Evolutionary conservation across 2,797 vertebrate genomes (phyloP).

Genomic region (Phrynocephalus guinanensis): DNA sequence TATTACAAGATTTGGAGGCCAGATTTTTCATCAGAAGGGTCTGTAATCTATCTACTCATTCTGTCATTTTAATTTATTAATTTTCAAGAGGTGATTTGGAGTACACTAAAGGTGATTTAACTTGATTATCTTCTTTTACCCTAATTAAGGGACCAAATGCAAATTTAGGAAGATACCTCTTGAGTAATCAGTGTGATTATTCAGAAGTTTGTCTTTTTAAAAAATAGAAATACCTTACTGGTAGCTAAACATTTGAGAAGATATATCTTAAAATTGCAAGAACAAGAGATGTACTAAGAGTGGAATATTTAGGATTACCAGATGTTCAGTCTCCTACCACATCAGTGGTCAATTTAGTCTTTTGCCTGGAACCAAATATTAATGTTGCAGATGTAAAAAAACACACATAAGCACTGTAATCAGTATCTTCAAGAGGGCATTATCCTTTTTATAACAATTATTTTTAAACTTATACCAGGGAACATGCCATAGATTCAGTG

Average conservation of each 20-base stretch:
- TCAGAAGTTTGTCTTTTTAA: constrained; percentile 1
- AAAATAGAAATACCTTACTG: neutral
- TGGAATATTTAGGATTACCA: neutral
- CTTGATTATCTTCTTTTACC: constrained; percentile 6
- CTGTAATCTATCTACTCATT: neutral
- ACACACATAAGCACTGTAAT: neutral
- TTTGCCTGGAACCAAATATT: neutral
- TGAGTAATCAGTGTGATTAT: constrained; percentile 34
- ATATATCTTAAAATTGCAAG: neutral
- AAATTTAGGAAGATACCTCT: constrained; percentile 20
- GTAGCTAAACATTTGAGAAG: neutral
- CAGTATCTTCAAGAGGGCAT: neutral
- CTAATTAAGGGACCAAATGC: constrained; percentile 22
- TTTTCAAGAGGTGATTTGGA: neutral
- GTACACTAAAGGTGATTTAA: neutral
- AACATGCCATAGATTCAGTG: neutral
- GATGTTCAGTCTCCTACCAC: neutral
- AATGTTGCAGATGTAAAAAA: neutral
- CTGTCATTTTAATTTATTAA: neutral
- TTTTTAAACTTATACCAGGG: neutral
- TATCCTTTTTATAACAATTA: neutral
- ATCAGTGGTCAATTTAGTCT: neutral
- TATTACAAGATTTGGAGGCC: neutral
- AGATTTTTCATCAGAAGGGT: neutral
- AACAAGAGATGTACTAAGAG: neutral